A percentile compares a stretch with the other conserved stretches of the same genome.
Conservation (phyloP, 2,797 vertebrate genomes). For the Pristis pectinata region DNA sequence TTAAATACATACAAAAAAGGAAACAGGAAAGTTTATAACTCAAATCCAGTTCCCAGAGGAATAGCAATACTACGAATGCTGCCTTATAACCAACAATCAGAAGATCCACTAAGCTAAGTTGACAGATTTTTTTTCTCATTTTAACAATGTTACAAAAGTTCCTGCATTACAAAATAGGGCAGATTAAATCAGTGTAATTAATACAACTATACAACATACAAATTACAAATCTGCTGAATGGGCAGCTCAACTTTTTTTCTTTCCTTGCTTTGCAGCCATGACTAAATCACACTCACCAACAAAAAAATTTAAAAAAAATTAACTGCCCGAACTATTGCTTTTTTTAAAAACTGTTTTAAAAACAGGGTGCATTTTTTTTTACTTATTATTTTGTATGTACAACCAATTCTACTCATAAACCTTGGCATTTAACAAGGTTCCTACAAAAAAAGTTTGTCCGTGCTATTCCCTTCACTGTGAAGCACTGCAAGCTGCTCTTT, state of each 20-base stretch:
- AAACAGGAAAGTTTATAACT: conserved; percentile 95
- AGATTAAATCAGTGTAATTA: conserved; percentile 99
- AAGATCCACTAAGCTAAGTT: conserved; percentile 93
- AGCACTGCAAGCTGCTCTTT: conserved; percentile 83
- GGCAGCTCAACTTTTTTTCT: conserved; percentile 61
- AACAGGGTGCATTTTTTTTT: conserved; percentile 86
- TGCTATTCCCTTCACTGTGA: conserved; percentile 84
- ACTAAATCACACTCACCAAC: conserved; percentile 79
- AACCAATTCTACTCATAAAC: conserved; percentile 85
- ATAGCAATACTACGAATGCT: conserved; percentile 84
- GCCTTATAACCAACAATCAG: conserved; percentile 91
- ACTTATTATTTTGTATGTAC: conserved; percentile 65
- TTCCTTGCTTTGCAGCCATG: conserved; percentile 64
- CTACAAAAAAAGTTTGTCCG: conserved; percentile 81
- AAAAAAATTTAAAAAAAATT: conserved; percentile 53
- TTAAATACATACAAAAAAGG: conserved; percentile 90
- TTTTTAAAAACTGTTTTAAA: conserved; percentile 62
- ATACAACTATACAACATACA: conserved; percentile 99
- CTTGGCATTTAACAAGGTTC: conserved; percentile 77
- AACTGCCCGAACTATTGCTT: conserved; percentile 98
- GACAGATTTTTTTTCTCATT: conserved; percentile 82
- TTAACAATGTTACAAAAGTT: conserved; percentile 99
- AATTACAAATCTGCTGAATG: conserved; percentile 79
- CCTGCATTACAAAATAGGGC: conserved; percentile 99
- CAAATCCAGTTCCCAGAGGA: conserved; percentile 84